These are phyloP conservation scores for Atractosteus spatula DNA, from an alignment of 2,113 vertebrate genomes.

Conservation along the genomic window DNA sequence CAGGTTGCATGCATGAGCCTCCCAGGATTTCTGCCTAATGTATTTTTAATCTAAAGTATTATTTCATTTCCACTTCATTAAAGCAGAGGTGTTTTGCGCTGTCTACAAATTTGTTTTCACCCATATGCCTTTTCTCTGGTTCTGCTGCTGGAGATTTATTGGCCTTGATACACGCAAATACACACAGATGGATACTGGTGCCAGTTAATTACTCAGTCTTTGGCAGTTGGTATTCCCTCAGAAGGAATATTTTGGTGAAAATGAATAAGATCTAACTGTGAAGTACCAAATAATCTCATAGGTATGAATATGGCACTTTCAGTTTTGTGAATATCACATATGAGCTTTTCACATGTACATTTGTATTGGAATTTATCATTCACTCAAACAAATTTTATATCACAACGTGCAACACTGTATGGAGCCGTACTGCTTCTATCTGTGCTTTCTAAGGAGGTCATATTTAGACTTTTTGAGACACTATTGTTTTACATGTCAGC, in stretches of 20 bases:
- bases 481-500: too few relatives aligned
- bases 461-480: too few relatives aligned
- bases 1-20: neutral
- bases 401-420: too few relatives aligned
- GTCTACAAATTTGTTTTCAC: slow-evolving; percentile 1
- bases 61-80: slow-evolving; percentile 4
- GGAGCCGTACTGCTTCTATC: too few relatives aligned
- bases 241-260: neutral
- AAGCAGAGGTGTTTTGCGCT: neutral
- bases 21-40: slow-evolving; percentile 3
- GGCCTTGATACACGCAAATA: neutral
- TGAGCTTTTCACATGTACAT: neutral
- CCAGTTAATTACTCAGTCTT: neutral
- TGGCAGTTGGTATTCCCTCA: neutral
- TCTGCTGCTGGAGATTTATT: slow-evolving; percentile 8
- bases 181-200: neutral
- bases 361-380: neutral
- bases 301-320: neutral
- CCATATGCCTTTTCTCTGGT: neutral
- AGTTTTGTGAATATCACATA: neutral
- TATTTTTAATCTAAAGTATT: slow-evolving; percentile 7
- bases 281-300: neutral
- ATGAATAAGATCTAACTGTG: neutral
- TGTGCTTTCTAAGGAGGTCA: too few relatives aligned
- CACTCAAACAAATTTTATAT: neutral